These are phyloP conservation scores for Pygoscelis antarcticus DNA, from an alignment of 2,113 vertebrate genomes.

Conservation along the genomic window DNA sequence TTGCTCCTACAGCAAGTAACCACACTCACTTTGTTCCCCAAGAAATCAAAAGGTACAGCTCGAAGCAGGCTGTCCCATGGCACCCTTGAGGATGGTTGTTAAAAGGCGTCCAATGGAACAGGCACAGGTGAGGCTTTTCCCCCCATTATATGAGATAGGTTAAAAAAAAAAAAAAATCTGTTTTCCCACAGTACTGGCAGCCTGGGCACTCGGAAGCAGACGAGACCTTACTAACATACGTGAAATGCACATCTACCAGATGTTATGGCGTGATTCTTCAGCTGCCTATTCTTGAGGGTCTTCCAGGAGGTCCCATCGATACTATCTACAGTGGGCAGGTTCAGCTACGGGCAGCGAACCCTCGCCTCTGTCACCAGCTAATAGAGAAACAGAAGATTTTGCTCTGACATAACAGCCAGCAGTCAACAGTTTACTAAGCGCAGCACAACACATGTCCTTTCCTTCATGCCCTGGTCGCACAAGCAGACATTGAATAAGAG, in stretches of 20 bases:
- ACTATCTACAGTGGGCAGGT: not conserved
- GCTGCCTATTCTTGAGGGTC: not conserved
- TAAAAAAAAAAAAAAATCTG: not conserved
- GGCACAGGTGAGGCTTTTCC: not conserved
- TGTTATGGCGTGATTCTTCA: not conserved
- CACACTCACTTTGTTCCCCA: not conserved
- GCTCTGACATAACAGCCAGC: not conserved
- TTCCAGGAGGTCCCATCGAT: not conserved
- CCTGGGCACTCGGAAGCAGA: not conserved
- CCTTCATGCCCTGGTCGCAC: not conserved
- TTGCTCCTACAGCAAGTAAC: not conserved
- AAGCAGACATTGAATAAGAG: not conserved
- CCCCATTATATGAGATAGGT: rapidly evolving
- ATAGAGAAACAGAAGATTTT: not conserved
- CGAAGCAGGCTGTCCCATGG: not conserved
- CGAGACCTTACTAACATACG: rapidly evolving
- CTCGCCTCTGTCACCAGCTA: not conserved
- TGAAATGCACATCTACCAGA: not conserved
- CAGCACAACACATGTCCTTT: not conserved
- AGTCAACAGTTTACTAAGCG: not conserved
- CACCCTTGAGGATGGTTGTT: not conserved
- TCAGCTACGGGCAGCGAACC: not conserved
- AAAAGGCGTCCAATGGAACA: not conserved
- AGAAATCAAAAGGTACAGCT: not conserved
- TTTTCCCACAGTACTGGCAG: not conserved